Percentiles rank a stretch among this genome's conserved stretches.
Evolutionary conservation across 2,888 invertebrate species (phyloP).

Genomic region (Ophraella communa): DNA sequence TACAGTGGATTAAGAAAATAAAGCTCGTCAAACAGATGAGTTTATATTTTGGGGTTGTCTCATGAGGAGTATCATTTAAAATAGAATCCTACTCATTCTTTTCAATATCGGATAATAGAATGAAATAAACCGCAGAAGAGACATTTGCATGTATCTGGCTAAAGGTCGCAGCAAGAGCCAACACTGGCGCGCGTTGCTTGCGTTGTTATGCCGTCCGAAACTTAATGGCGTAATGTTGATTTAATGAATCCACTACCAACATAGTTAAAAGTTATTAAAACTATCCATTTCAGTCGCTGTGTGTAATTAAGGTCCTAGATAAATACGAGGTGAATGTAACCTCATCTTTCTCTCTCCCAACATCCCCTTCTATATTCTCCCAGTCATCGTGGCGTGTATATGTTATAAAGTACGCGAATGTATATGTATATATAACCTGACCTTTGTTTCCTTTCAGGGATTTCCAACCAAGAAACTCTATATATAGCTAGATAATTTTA

Average conservation of each 20-base stretch:
- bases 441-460: not conserved
- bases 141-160: not conserved
- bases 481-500: no score
- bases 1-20: no score
- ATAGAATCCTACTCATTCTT: no score
- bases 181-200: not conserved
- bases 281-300: constrained; percentile 45
- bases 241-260: constrained; percentile 39
- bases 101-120: no score
- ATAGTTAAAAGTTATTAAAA: constrained; percentile 41
- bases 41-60: no score
- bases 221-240: constrained; percentile 38
- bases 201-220: constrained; percentile 11
- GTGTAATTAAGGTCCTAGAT: constrained; percentile 48
- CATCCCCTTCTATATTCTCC: no score
- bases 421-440: constrained; percentile 6
- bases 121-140: no score
- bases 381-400: not conserved
- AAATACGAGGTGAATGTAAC: constrained; percentile 45
- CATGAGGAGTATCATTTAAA: no score
- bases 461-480: not conserved
- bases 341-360: not conserved
- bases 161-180: not conserved
- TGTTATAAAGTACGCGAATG: not conserved
- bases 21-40: no score